Evolutionary conservation across 1,140 invertebrate genomes (phyloP).

Genomic region (Neodiprion fabricii): DNA sequence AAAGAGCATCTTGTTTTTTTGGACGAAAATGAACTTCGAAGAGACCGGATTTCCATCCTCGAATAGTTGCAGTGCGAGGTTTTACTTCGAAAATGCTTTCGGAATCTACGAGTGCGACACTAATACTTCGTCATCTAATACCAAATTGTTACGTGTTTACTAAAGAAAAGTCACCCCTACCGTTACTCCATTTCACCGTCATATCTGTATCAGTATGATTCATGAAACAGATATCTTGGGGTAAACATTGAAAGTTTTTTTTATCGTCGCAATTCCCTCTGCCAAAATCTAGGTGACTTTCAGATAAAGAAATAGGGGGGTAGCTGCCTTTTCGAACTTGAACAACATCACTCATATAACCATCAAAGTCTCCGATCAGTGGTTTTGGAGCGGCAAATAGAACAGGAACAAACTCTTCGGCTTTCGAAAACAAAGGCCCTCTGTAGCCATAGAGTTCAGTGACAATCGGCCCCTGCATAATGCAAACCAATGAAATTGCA

Average conservation of each 20-base stretch:
- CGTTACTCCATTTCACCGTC: conserved; percentile 38
- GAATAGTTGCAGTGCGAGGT: conserved; percentile 29
- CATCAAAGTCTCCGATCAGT: conserved; percentile 32
- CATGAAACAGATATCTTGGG: conserved; percentile 37
- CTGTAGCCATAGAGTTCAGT: conserved; percentile 45
- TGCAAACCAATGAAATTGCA: conserved; percentile 3
- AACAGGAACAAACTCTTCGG: conserved; percentile 5
- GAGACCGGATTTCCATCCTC: conserved; percentile 26
- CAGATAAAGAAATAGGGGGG: conserved; percentile 37
- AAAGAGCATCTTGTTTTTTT: conserved; percentile 14
- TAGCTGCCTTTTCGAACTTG: conserved; percentile 16
- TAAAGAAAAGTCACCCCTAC: conserved; percentile 20
- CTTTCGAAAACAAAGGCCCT: conserved; percentile 8
- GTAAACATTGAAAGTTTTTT: conserved; percentile 22
- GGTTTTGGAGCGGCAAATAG: conserved; percentile 20
- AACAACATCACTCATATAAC: conserved; percentile 39
- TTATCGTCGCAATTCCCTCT: conserved; percentile 21
- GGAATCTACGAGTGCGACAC: conserved; percentile 28
- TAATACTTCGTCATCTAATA: too few relatives aligned
- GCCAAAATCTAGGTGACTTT: conserved; percentile 42
- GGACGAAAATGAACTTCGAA: conserved; percentile 48
- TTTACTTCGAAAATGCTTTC: conserved; percentile 35
- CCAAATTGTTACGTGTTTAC: too few relatives aligned
- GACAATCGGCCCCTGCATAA: conserved; percentile 41
- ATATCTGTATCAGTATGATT: conserved; percentile 38